Percentiles rank a stretch among this genome's conserved stretches.
phyloP scores from a whole-genome alignment of 2,113 vertebrate genomes.

The Alaudala cheleensis region DNA sequence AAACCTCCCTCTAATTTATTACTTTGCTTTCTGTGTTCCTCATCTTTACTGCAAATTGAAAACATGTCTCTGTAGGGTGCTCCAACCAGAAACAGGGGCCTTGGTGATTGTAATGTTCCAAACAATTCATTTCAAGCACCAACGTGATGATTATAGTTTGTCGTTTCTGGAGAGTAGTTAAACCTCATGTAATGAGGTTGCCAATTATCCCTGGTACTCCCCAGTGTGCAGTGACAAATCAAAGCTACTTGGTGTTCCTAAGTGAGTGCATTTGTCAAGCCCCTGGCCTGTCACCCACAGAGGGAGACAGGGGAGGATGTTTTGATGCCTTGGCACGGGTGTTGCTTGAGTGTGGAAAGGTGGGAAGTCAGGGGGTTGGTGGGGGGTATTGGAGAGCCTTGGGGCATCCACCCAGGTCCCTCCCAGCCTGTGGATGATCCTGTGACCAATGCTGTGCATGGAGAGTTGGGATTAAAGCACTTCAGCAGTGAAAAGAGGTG shows the following conservation, averaged over 20 bases:
- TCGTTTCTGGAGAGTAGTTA: constrained; percentile 67
- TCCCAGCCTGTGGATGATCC: background rate
- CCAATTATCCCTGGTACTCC: constrained; percentile 52
- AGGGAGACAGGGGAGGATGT: background rate
- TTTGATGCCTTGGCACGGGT: background rate
- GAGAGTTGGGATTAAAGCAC: background rate
- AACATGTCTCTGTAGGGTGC: constrained; percentile 64
- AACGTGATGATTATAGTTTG: constrained; percentile 62
- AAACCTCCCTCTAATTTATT: constrained; percentile 45
- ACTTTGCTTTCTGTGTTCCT: constrained; percentile 54
- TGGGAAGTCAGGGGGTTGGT: background rate
- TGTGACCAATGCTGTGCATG: accelerated
- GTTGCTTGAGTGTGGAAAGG: background rate
- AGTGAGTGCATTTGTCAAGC: background rate
- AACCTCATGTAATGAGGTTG: constrained; percentile 66
- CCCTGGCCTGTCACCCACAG: background rate
- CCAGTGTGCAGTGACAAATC: constrained; percentile 63
- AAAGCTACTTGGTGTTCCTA: constrained; percentile 46
- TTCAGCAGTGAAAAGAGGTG: background rate
- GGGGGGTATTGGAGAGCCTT: background rate
- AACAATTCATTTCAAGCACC: constrained; percentile 70
- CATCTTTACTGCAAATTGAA: constrained; percentile 70
- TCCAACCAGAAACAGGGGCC: constrained; percentile 56
- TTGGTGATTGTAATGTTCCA: constrained; percentile 56
- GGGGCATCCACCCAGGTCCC: background rate